Conservation (phyloP, 1,140 invertebrate species). For the Trichoplusia ni region DNA sequence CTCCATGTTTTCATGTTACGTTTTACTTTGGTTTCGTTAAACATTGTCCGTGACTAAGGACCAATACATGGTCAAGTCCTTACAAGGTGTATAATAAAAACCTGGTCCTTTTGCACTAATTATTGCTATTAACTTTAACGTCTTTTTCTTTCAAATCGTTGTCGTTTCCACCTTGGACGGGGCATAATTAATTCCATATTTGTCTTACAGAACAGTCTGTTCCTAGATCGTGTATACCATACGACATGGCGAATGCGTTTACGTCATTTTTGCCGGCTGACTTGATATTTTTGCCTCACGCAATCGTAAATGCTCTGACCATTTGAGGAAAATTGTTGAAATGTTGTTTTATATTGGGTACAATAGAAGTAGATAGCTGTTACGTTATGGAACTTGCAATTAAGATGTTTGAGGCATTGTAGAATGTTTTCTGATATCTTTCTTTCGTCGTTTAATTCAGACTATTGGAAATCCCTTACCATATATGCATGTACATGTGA, state of each 20-base stretch:
- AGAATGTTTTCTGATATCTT: too few relatives aligned
- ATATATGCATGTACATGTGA: too few relatives aligned
- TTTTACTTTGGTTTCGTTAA: too few relatives aligned
- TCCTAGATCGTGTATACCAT: constrained; percentile 17
- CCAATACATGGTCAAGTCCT: too few relatives aligned
- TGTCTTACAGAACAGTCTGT: constrained; percentile 14
- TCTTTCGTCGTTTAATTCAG: too few relatives aligned
- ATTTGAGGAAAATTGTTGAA: constrained; percentile 1
- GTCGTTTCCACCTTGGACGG: constrained; percentile 5
- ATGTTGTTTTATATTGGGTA: background rate
- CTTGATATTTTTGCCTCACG: constrained; percentile 5
- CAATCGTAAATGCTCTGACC: constrained; percentile 3
- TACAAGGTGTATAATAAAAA: too few relatives aligned
- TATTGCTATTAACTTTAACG: too few relatives aligned
- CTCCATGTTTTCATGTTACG: too few relatives aligned
- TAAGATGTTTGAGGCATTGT: too few relatives aligned
- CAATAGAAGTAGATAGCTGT: background rate
- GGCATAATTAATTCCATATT: constrained; percentile 38
- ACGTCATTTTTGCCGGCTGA: constrained; percentile 9
- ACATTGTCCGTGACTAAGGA: too few relatives aligned
- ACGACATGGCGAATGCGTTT: constrained; percentile 2
- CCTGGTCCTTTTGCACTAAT: background rate
- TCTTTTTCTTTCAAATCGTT: background rate
- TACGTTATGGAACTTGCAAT: too few relatives aligned
- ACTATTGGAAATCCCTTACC: too few relatives aligned